A percentile compares a stretch with the other conserved stretches of the same genome.
Evolutionary conservation across 2,888 invertebrate genomes (phyloP).

Genomic region (Uloborus plumipes): DNA sequence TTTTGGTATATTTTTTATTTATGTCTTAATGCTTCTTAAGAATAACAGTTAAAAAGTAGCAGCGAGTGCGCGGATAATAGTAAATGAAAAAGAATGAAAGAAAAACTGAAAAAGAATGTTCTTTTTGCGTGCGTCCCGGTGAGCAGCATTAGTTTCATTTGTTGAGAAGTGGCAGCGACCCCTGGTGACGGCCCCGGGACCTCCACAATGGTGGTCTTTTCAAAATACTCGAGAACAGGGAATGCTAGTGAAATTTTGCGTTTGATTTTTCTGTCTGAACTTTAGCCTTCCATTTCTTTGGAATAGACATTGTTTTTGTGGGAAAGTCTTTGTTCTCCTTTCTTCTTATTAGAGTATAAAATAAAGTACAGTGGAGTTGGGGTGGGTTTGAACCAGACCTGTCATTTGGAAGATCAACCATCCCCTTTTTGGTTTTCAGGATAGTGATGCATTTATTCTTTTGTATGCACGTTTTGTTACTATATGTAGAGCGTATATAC

Average conservation of each 20-base stretch:
- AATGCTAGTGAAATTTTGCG: neutral
- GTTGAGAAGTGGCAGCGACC: slow-evolving; percentile 46
- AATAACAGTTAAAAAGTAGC: slow-evolving; percentile 20
- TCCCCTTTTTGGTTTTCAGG: too few relatives aligned
- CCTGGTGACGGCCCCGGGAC: slow-evolving; percentile 48
- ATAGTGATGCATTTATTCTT: too few relatives aligned
- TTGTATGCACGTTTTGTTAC: too few relatives aligned
- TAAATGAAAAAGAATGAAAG: slow-evolving; percentile 21
- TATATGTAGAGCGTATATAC: too few relatives aligned
- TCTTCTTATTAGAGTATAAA: too few relatives aligned
- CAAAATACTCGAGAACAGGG: slow-evolving; percentile 28
- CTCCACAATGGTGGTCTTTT: slow-evolving; percentile 51
- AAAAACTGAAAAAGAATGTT: slow-evolving; percentile 19
- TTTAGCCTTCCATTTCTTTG: too few relatives aligned
- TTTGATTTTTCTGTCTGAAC: too few relatives aligned
- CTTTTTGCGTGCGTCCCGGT: slow-evolving; percentile 55
- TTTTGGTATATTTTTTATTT: slow-evolving; percentile 9
- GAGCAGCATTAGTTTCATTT: slow-evolving; percentile 57
- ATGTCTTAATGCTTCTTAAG: slow-evolving; percentile 48
- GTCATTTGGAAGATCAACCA: too few relatives aligned
- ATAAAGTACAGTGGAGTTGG: too few relatives aligned
- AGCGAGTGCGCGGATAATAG: slow-evolving; percentile 22
- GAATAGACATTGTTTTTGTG: too few relatives aligned
- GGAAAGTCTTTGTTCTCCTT: too few relatives aligned
- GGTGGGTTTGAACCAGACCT: too few relatives aligned